A percentile compares a stretch with the other conserved stretches of the same genome.
Conservation (phyloP, 2,113 vertebrate genomes). For the Cebidichthys violaceus region DNA sequence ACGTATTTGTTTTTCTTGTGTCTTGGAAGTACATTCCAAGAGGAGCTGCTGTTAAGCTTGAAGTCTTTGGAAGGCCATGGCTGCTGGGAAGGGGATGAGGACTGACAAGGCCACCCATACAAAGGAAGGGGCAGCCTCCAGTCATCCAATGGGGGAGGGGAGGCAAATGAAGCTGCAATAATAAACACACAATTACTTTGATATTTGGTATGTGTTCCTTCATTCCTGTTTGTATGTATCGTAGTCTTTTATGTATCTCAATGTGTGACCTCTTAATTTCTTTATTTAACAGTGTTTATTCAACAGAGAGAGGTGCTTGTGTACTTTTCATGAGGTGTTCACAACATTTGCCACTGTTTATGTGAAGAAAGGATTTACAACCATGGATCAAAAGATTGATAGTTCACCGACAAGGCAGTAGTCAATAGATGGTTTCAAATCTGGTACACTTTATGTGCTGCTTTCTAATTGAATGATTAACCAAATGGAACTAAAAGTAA, state of each 20-base stretch:
- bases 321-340: constrained; percentile 1
- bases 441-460: constrained; percentile 76
- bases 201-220: constrained; percentile 23
- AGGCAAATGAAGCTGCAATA: constrained; percentile 33
- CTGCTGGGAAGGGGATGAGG: constrained; percentile 70
- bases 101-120: constrained; percentile 80
- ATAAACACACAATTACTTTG: constrained; percentile 54
- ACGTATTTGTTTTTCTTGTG: constrained; percentile 20
- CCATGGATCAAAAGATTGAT: constrained; percentile 7
- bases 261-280: constrained; percentile 1
- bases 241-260: not conserved
- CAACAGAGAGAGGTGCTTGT: constrained; percentile 4
- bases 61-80: constrained; percentile 56
- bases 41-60: constrained; percentile 34
- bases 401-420: constrained; percentile 17
- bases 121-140: constrained; percentile 69
- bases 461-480: constrained; percentile 90
- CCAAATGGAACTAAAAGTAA: constrained; percentile 94
- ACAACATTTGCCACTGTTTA: not conserved
- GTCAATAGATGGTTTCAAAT: constrained; percentile 47
- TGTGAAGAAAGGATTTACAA: constrained; percentile 5
- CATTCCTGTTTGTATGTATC: not conserved
- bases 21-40: constrained; percentile 39
- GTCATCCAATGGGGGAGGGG: constrained; percentile 58
- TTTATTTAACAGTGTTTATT: constrained; percentile 8